These are phyloP conservation scores for Megamerina dolium DNA, from an alignment of 2,888 invertebrate genomes.

Conservation along the genomic window DNA sequence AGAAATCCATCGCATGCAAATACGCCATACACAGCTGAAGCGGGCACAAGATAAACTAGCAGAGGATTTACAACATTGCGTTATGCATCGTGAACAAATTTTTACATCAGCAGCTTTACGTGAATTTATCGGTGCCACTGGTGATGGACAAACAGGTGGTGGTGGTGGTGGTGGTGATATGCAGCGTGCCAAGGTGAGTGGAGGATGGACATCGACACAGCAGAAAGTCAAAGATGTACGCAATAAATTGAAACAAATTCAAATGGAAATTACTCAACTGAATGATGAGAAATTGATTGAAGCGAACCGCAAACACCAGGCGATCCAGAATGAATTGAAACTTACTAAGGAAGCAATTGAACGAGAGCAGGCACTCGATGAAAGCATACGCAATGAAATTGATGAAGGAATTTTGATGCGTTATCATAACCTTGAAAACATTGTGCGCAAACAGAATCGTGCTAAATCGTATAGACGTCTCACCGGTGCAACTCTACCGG, in stretches of 20 bases:
- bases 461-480: conserved; percentile 57
- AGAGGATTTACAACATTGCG: conserved; percentile 60
- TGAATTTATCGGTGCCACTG: background rate
- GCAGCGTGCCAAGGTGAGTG: too few relatives aligned
- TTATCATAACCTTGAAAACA: conserved; percentile 51
- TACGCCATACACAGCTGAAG: conserved; percentile 48
- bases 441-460: conserved; percentile 66
- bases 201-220: conserved; percentile 49
- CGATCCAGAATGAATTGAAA: conserved; percentile 28
- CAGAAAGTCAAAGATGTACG: conserved; percentile 57
- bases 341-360: conserved; percentile 33
- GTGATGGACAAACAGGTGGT: background rate
- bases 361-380: conserved; percentile 31
- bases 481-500: conserved; percentile 41
- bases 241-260: conserved; percentile 54
- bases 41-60: conserved; percentile 50
- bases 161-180: background rate
- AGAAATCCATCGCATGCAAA: conserved; percentile 81
- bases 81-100: conserved; percentile 60
- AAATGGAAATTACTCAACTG: conserved; percentile 38
- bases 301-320: conserved; percentile 29
- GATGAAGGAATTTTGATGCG: conserved; percentile 45
- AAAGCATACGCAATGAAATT: conserved; percentile 41
- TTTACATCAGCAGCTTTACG: conserved; percentile 52
- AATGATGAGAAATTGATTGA: conserved; percentile 33